Base-by-base conservation (phyloP, 2,797 vertebrate genomes). In the Siniperca scherzeri region DNA sequence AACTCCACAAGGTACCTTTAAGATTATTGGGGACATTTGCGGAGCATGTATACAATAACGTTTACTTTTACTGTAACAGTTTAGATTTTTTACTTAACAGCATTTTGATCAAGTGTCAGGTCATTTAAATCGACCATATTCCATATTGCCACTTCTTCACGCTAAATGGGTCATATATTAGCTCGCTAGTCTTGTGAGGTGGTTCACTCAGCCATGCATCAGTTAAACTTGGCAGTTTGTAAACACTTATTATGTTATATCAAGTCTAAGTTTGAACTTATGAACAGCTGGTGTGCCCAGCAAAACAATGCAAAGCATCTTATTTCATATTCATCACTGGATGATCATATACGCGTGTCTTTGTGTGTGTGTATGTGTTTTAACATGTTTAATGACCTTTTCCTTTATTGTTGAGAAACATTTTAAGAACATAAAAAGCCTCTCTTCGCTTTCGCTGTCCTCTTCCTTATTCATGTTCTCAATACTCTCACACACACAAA, bases 401-500 rank as follows among this genome's bases (percentile, higher is more conserved):
- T 82, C 27, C 25, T 68, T 33, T 79, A 46, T 53, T 36, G 42
- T n/a, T 25, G 21, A 30, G 56, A 53, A 30, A 56, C 40, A 56
- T 71, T 79, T 82, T 66, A 44, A 67, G 33, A 68, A 46, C 38
- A 25, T 25, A 3, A 42, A 72, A 65, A 25, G 30, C 64, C 4
- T 53, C 48, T 67, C 50, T 79, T 56, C 25, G 2, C 11, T 40
- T 52, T 33, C 19, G 33, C 50, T 19, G 27, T 50, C 55, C 48
- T 59, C 19, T 44, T 57, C 40, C 40, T 42, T 12, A 12, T 42
- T 71, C 74, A 3, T 40, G 27, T 73, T 27, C 61, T 81, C 69
- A 53, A 93, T 91, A 94, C 88, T 95, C 91, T 94, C 94, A 64
- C 60, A 60, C 70, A 46, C 93, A 90, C 76, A 83, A 40, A 94